Evolutionary conservation across 1,140 invertebrate species (phyloP).

Genomic region (Drosophila hydei): DNA sequence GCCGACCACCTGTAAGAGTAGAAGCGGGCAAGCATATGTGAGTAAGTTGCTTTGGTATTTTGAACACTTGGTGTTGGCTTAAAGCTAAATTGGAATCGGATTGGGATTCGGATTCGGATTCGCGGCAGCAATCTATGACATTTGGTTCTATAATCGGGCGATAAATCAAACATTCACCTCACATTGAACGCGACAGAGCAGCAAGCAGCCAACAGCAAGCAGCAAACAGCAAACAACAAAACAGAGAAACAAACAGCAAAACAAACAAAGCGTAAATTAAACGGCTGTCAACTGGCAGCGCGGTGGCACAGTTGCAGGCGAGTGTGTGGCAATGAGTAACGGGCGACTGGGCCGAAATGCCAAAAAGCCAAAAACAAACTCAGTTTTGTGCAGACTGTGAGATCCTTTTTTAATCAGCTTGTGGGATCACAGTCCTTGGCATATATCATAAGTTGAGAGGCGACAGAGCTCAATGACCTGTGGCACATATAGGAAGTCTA

Average conservation of each 20-base stretch:
- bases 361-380: constrained; percentile 32
- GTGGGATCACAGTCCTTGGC: constrained; percentile 54
- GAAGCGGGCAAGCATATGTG: constrained; percentile 11
- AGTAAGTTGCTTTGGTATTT: constrained; percentile 43
- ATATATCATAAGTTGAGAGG: constrained; percentile 4
- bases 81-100: constrained; percentile 20
- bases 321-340: constrained; percentile 25
- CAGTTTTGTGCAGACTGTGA: constrained; percentile 11
- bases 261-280: constrained; percentile 82
- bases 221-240: constrained; percentile 40
- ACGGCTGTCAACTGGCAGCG: constrained; percentile 73
- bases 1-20: constrained; percentile 71
- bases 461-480: background rate
- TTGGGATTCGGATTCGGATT: constrained; percentile 19
- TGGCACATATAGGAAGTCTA: constrained; percentile 22
- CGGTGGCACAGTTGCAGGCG: constrained; percentile 42
- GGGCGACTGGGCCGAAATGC: constrained; percentile 64
- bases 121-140: constrained; percentile 66
- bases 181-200: constrained; percentile 40
- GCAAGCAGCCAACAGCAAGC: constrained; percentile 33
- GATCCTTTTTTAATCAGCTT: constrained; percentile 52
- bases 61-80: constrained; percentile 11
- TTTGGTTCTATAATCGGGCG: constrained; percentile 73
- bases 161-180: constrained; percentile 82
- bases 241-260: constrained; percentile 67